Evolutionary conservation across 2,113 vertebrate genomes (phyloP), one percentile per base, ranked within the genome.

Genomic region (Hippocampus barbouri): DNA sequence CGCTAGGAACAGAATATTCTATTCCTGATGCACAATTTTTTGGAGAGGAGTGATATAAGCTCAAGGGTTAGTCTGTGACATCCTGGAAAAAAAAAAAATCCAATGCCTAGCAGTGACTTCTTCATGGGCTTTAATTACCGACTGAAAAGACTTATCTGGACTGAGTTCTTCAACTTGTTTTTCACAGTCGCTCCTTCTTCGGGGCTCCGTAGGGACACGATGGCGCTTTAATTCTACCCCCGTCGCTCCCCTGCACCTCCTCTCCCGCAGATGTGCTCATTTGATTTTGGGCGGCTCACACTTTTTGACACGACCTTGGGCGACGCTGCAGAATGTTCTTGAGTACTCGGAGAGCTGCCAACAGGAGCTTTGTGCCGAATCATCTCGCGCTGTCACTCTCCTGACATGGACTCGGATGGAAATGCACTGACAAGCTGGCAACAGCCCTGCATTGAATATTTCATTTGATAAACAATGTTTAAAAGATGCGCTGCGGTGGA

Each of bases 101-200:
- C 49, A 68, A 80, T 30, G 80, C 79, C 79, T 80, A 21, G 1
- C 70, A 81, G 75, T 84, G 63, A 59, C 64, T 63, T 0, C 56
- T 57, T 74, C 69, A 79, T 77, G 70, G 71, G 51, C 83, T 88
- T 85, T 90, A 88, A 87, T 90, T 82, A 87, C 83, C 10, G 61
- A 76, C 82, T 82, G 79, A 81, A 82, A 81, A 78, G 78, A 82
- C 82, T 74, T 71, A 25, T 69, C 71, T 27, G 7, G 47, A 70
- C 75, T 77, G 53, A 59, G 60, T 76, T 65, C 53, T 71, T 23
- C 74, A 84, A 85, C 73, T 82, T 85, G 76, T 80, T 86, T 84
- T 81, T 71, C 71, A 11, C 69, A 79, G 67, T 72, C 65, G 74
- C 74, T 78, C 3, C 34, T 18, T 82, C 78, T 83, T 69, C 23